Percentiles rank a stretch among this genome's conserved stretches.
phyloP scores from a whole-genome alignment of 2,113 vertebrate genomes.

The Gyps fulvus region DNA sequence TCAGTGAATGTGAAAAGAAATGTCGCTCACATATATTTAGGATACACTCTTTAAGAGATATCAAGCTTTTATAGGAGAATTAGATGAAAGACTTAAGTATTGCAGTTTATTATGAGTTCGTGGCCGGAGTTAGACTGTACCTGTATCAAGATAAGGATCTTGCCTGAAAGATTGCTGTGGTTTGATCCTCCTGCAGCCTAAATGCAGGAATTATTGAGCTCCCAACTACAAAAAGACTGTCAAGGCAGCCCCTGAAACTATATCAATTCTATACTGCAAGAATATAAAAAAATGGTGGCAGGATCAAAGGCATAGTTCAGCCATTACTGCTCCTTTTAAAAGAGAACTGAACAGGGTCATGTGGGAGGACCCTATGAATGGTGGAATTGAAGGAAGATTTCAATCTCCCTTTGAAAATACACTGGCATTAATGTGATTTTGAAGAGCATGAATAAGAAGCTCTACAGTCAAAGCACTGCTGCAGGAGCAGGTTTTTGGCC shows the following conservation, averaged over 20 bases:
- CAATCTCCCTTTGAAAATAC: constrained; percentile 40
- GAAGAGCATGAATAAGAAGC: constrained; percentile 48
- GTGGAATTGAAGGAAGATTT: constrained; percentile 44
- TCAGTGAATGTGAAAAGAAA: constrained; percentile 6
- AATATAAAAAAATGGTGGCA: constrained; percentile 9
- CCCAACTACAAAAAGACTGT: constrained; percentile 48
- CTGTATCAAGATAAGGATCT: constrained; percentile 4
- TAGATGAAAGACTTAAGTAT: constrained; percentile 27
- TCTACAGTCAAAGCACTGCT: constrained; percentile 30
- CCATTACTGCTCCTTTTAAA: constrained; percentile 31
- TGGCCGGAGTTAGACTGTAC: constrained; percentile 4
- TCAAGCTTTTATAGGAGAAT: constrained; percentile 41
- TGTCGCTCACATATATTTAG: background rate
- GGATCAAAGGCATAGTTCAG: constrained; percentile 44
- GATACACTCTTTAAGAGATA: constrained; percentile 32
- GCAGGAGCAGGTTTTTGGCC: background rate
- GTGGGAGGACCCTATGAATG: constrained; percentile 21
- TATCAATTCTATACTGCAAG: constrained; percentile 29
- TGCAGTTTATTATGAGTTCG: constrained; percentile 33
- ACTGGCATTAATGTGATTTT: constrained; percentile 49
- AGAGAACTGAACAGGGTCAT: constrained; percentile 19
- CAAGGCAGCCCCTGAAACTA: constrained; percentile 38
- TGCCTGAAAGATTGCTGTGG: background rate
- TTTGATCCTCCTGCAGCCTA: constrained; percentile 46
- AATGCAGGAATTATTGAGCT: constrained; percentile 56